Percentiles rank a stretch among this genome's conserved stretches.
Conservation (phyloP, 2,113 vertebrate genomes). For the Grammomys surdaster region DNA sequence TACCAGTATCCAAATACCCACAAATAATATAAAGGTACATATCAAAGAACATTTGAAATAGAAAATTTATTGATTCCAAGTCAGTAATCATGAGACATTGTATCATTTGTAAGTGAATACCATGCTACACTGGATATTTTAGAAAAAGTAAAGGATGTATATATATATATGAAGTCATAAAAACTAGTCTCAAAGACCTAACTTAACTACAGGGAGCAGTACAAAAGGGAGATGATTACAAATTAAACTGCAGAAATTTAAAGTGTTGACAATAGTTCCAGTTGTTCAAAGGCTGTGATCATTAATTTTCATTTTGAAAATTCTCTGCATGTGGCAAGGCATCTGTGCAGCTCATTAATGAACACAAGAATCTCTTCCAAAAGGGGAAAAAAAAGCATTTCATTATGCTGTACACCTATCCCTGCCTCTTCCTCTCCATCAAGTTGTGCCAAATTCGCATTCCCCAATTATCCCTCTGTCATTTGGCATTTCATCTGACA, state of each 20-base stretch:
- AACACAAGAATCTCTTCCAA: not conserved
- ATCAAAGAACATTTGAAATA: not conserved
- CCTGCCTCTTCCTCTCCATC: conserved; percentile 63
- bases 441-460: conserved; percentile 72
- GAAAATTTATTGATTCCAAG: not conserved
- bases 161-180: not conserved
- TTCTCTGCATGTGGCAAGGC: conserved; percentile 17
- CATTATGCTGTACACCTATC: conserved; percentile 37
- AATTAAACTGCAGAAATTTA: conserved; percentile 55
- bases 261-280: conserved; percentile 26
- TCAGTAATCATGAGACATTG: not conserved
- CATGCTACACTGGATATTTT: not conserved
- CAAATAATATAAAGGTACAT: not conserved
- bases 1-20: not conserved
- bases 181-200: conserved; percentile 13
- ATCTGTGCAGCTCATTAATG: conserved; percentile 7
- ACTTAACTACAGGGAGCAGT: not conserved
- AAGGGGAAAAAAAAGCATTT: not conserved
- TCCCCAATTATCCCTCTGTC: conserved; percentile 79
- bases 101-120: conserved; percentile 32
- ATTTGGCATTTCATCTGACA: conserved; percentile 79
- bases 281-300: not conserved
- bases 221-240: conserved; percentile 44
- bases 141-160: not conserved
- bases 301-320: conserved; percentile 40